phyloP scores from a whole-genome alignment of 2,888 invertebrate species.

The Drosophila subsilvestris region DNA sequence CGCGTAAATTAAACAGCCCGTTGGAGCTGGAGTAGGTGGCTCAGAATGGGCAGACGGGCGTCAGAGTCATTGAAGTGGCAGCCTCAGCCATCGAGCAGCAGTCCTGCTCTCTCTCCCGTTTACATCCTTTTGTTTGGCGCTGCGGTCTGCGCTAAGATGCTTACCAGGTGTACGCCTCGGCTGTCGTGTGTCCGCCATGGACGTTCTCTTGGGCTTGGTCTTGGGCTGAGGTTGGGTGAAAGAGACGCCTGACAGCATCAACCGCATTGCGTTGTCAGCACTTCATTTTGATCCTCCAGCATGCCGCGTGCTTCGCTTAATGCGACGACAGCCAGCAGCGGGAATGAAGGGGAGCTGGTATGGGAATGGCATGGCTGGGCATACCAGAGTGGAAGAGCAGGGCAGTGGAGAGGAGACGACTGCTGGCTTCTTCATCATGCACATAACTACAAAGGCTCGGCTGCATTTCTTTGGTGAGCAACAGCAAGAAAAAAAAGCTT shows the following conservation, averaged over 20 bases:
- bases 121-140: conserved; percentile 34
- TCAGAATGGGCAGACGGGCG: conserved; percentile 7
- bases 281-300: conserved; percentile 77
- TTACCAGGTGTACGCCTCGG: conserved; percentile 57
- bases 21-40: conserved; percentile 36
- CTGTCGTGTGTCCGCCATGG: background rate
- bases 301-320: conserved; percentile 74
- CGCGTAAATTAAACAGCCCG: conserved; percentile 79
- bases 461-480: conserved; percentile 40
- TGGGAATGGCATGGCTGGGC: conserved; percentile 13
- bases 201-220: background rate
- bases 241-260: conserved; percentile 16
- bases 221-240: too few relatives aligned
- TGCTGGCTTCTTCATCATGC: conserved; percentile 45
- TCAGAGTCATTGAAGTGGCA: conserved; percentile 63
- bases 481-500: conserved; percentile 1
- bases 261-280: conserved; percentile 72
- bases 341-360: conserved; percentile 13
- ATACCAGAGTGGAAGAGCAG: conserved; percentile 7
- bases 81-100: conserved; percentile 62
- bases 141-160: conserved; percentile 66
- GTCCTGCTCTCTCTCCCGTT: conserved; percentile 25
- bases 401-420: background rate
- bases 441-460: conserved; percentile 49
- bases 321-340: conserved; percentile 55